Evolutionary conservation across 2,888 invertebrate genomes (phyloP), one percentile per base, ranked within the genome.

Genomic region (Liopterus haemorrhoidalis): DNA sequence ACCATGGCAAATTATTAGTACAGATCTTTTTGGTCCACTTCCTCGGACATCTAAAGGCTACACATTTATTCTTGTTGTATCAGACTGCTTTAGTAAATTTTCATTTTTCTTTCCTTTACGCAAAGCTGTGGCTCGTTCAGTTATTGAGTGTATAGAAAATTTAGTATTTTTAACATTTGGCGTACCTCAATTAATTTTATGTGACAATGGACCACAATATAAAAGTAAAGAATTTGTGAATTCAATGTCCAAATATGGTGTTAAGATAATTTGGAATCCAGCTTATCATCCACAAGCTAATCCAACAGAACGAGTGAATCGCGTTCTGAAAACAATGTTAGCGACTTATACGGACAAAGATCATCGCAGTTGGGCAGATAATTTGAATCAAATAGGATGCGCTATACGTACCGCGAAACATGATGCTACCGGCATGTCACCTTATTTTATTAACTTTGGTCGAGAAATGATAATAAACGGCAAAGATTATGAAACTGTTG

Each of bases 261-360:
- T 49, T 1, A 14, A 41, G 31, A 24, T 44, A 50, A 6, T 31
- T 32, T 41, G 25, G 35, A 57, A 49, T 12, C 49, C 53, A 1
- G 18, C 43, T 4, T 59, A 61, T 38, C 51, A 57, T n/a, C 60
- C 59, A 0, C 60, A 61, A 45, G 45, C 52, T 2, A 59, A 61
- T 20, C 56, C 58, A 0, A 55, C 58, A 0, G 60, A 61, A 36
- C 42, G 58, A 0, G 54, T 58, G 0, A 60, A 60, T 44, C 42
- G 57, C 16, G 57, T 58, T 0, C 42, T 61, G 1, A 49, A 55
- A 3, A 53, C 54, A 3, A 55, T 53, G 31, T 53, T 59, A 6
- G 35, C 57, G 6, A 47, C 56, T 0, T 59, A 50, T 27, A 38
- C 54, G 3, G 21, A 11, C 2, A 37, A 46, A 5, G 27, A 49